phyloP scores from a whole-genome alignment of 2,888 invertebrate species.

The Nemotelus pantherinus region DNA sequence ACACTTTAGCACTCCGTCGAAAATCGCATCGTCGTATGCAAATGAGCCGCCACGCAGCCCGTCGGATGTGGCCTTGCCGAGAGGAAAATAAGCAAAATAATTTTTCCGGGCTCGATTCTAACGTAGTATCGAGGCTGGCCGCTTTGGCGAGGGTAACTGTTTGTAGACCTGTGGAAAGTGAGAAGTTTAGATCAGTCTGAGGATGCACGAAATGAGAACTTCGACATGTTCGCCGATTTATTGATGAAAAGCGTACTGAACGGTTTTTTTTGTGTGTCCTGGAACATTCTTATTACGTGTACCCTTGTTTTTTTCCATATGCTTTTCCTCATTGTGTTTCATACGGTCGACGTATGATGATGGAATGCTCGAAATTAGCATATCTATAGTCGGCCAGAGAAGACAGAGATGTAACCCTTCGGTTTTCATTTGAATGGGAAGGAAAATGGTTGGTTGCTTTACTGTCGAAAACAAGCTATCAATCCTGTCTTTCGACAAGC shows the following conservation, averaged over 20 bases:
- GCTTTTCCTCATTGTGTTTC: constrained; percentile 17
- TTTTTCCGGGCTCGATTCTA: constrained; percentile 23
- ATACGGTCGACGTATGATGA: constrained; percentile 16
- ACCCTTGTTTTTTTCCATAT: constrained; percentile 29
- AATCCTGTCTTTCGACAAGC: constrained; percentile 46
- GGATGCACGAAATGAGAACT: constrained; percentile 30
- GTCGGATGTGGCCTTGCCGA: constrained; percentile 36
- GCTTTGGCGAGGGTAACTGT: not conserved
- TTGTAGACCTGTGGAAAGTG: constrained; percentile 16
- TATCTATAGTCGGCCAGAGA: constrained; percentile 42
- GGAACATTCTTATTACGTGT: constrained; percentile 23
- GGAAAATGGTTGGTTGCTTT: constrained; percentile 36
- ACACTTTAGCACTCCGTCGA: constrained; percentile 34
- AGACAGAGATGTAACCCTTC: constrained; percentile 40
- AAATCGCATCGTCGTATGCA: constrained; percentile 29
- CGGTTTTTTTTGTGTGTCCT: constrained; percentile 11
- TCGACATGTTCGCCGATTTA: constrained; percentile 25
- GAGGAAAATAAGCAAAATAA: constrained; percentile 23
- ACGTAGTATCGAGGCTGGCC: not conserved
- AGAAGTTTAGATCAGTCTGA: constrained; percentile 9
- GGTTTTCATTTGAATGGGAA: not conserved
- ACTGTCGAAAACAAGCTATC: constrained; percentile 40
- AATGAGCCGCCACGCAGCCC: constrained; percentile 29
- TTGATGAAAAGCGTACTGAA: constrained; percentile 15
- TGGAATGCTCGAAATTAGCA: constrained; percentile 48